phyloP scores from a whole-genome alignment of 2,113 vertebrate species.

The Tragelaphus scriptus region DNA sequence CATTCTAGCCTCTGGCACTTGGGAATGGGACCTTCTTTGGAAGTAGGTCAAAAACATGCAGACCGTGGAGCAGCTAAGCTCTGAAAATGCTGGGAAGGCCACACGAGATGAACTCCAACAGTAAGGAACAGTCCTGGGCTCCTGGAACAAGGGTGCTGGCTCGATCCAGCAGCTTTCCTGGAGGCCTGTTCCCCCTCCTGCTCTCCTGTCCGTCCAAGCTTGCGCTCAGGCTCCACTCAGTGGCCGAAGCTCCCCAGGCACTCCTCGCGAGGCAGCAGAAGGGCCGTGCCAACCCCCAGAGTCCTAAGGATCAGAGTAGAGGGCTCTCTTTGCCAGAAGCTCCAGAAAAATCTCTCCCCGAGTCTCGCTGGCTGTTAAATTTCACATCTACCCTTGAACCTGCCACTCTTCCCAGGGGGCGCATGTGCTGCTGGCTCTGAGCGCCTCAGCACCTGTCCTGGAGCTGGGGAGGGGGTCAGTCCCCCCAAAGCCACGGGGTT shows the following conservation, averaged over 20 bases:
- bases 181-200: neutral
- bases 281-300: neutral
- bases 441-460: neutral
- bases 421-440: neutral
- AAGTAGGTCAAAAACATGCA: neutral
- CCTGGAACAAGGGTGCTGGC: neutral
- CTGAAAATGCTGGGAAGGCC: neutral
- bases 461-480: neutral
- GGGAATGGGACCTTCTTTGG: neutral
- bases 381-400: neutral
- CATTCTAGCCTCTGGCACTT: no score
- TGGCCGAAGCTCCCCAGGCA: neutral
- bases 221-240: fast-evolving
- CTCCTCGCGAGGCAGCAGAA: neutral
- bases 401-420: neutral
- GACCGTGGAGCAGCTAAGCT: fast-evolving
- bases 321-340: neutral
- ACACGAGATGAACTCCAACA: no score
- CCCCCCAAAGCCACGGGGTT: neutral
- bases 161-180: neutral
- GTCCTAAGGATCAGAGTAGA: neutral
- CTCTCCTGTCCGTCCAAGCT: neutral
- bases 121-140: neutral
- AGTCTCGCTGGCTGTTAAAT: neutral
- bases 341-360: neutral